Evolutionary conservation across 2,888 invertebrate genomes (phyloP).

Genomic region (Amiota communis): DNA sequence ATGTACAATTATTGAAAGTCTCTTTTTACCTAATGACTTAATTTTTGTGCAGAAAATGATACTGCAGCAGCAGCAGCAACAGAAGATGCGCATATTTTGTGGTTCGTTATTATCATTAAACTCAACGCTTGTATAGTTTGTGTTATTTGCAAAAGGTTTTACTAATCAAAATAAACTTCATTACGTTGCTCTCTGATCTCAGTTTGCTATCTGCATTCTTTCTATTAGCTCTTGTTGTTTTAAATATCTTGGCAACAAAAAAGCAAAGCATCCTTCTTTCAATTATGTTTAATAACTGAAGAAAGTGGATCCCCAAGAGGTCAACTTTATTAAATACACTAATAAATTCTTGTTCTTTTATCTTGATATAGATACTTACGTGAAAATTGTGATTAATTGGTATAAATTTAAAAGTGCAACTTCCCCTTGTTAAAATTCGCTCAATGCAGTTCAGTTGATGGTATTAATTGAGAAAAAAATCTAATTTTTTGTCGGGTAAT

Average conservation of each 20-base stretch:
- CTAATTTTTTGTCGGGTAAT: not conserved
- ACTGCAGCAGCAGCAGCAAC: not conserved
- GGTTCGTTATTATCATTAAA: not conserved
- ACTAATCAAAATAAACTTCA: no score
- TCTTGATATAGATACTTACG: not conserved
- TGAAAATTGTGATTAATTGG: constrained; percentile 16
- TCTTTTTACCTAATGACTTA: constrained; percentile 1
- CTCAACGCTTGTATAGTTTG: no score
- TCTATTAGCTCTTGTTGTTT: no score
- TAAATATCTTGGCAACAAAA: no score
- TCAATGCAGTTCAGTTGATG: not conserved
- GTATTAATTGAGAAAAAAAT: not conserved
- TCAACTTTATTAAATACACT: no score
- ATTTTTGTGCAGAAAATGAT: not conserved
- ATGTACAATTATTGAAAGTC: not conserved
- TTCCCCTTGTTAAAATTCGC: not conserved
- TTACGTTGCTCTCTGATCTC: no score
- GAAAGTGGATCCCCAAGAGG: no score
- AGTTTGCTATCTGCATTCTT: not conserved
- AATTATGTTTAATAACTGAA: no score
- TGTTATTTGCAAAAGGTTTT: no score
- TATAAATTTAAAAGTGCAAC: not conserved
- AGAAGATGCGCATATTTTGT: not conserved
- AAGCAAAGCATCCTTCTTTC: no score
- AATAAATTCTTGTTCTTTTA: constrained; percentile 1